Base-by-base conservation (phyloP, 1,140 invertebrate species). In the Acyrthosiphon pisum region DNA sequence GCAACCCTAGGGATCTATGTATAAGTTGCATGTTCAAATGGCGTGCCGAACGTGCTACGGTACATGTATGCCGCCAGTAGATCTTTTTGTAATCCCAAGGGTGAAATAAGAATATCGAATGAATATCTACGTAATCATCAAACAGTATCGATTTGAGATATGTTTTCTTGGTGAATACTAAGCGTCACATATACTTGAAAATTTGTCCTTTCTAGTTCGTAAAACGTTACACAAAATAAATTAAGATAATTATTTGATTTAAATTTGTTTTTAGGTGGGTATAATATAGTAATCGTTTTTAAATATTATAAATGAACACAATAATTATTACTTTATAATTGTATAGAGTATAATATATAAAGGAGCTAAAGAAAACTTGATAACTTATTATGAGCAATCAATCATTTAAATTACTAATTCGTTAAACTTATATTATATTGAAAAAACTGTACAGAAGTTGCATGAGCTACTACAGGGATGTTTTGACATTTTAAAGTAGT, bases 21-120 rank as follows among this genome's bases (percentile, higher is more conserved):
- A 76, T n/a, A n/a, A 90, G 50, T 37, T 90, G 50, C 53, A 37
- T 60, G 88, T 90, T 90, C 37, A 90, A 90, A 56, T 90, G 35
- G 50, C 53, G 88, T 90, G 88, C 9, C 26, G 53, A 41, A 90
- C 53, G 35, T 90, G 37, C 35, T 56, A 90, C 35, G 37, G 50
- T 60, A 60, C 26, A 60, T 44, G 11, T 86, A 26, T 46, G 50
- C 20, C 88, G 26, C 41, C 11, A 56, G 53, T 56, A 90, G 53
- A 90, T 90, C 30, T 56, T 56, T 56, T 30, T 60, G 88, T 90
- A 50, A 18, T 50, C 88, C 88, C 22, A 41, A 90, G 50, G 35
- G 37, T 30, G 9, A 60, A 89, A 44, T 60, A 60, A 41, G 37
- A 44, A 41, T 60, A 90, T 60, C 44, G 48, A 89, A 89, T 89